phyloP scores from a whole-genome alignment of 2,797 vertebrate species.

The Ctenosaura bakeri region DNA sequence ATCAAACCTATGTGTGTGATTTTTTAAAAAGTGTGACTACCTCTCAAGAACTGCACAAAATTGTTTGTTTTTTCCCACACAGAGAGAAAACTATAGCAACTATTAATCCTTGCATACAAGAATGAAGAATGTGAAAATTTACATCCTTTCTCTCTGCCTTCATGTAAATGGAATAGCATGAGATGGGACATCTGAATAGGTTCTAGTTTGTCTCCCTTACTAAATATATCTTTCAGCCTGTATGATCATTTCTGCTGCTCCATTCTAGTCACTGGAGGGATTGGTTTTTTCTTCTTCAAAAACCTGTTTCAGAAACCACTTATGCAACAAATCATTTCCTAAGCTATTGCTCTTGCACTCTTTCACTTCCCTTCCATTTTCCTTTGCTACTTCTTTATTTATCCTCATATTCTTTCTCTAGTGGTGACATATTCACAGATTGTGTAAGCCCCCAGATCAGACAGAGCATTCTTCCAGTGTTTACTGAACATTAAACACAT shows the following conservation, averaged over 20 bases:
- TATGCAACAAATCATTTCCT: neutral
- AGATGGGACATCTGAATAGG: neutral
- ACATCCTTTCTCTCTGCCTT: too few species aligned
- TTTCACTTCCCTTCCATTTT: neutral
- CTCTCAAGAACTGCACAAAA: too few species aligned
- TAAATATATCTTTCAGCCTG: neutral
- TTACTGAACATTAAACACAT: neutral
- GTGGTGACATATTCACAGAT: neutral
- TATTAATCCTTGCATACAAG: too few species aligned
- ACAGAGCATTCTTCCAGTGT: neutral
- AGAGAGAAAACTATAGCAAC: too few species aligned
- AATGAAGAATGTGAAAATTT: too few species aligned
- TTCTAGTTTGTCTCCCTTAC: neutral
- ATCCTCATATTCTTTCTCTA: neutral
- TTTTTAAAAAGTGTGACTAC: too few species aligned
- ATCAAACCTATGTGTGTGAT: too few species aligned
- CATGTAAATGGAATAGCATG: neutral
- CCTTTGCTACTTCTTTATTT: neutral
- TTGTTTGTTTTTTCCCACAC: too few species aligned
- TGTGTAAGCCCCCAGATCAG: too few species aligned
- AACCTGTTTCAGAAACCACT: neutral
- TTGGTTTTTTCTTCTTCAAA: neutral
- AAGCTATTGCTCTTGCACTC: neutral
- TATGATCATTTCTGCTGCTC: neutral
- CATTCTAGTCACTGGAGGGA: neutral